phyloP scores from a whole-genome alignment of 2,888 invertebrate species.

The Rambutsinella grinnellia region DNA sequence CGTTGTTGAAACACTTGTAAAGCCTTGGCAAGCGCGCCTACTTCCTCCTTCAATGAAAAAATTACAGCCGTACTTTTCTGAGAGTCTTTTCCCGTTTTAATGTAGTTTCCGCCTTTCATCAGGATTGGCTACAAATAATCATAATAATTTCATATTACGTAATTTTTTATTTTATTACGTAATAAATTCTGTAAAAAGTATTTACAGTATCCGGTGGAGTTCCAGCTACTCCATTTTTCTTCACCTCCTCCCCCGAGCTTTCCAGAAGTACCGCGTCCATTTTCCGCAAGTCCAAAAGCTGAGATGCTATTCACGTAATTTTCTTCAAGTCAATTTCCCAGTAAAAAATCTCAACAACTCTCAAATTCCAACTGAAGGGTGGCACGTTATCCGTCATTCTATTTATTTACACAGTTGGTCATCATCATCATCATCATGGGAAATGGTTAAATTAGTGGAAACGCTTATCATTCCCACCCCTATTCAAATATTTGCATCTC shows the following conservation, averaged over 20 bases:
- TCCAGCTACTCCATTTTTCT: slow-evolving; percentile 24
- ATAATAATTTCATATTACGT: background rate
- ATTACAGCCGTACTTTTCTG: slow-evolving; percentile 85
- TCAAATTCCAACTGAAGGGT: background rate
- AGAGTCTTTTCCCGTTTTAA: slow-evolving; percentile 83
- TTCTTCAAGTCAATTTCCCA: background rate
- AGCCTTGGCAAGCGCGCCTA: slow-evolving; percentile 90
- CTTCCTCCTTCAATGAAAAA: slow-evolving; percentile 87
- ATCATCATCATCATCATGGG: slow-evolving; percentile 4
- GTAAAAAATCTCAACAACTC: background rate
- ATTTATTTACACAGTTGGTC: background rate
- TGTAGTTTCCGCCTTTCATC: slow-evolving; percentile 86
- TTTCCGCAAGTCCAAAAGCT: background rate
- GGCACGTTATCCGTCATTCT: background rate
- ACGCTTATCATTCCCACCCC: no score
- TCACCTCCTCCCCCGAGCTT: slow-evolving; percentile 15
- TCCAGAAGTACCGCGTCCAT: slow-evolving; percentile 31
- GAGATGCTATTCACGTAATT: background rate
- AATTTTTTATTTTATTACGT: no score
- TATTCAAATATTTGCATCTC: no score
- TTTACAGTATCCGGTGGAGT: slow-evolving; percentile 40
- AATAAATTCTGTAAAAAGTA: background rate
- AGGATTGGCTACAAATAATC: slow-evolving; percentile 78
- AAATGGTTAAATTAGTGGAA: no score
- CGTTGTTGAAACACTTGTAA: slow-evolving; percentile 88